A percentile compares a stretch with the other conserved stretches of the same genome.
phyloP scores from a whole-genome alignment of 2,113 vertebrate genomes.

The Asarcornis scutulata region DNA sequence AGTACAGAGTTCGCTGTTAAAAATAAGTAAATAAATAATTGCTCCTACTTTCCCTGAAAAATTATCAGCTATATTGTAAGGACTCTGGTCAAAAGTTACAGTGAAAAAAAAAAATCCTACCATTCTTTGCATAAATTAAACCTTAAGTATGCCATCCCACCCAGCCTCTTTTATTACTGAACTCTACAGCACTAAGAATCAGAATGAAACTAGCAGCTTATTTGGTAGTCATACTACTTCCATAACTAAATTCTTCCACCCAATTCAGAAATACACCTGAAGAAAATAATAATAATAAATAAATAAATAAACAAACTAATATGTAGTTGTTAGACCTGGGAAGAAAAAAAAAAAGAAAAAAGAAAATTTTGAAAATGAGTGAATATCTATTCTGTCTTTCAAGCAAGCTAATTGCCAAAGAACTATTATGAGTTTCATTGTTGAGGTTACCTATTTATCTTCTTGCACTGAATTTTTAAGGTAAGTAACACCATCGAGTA shows the following conservation, averaged over 20 bases:
- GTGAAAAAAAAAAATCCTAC: background rate
- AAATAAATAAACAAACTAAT: background rate
- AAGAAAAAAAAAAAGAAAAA: background rate
- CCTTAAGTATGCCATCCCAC: background rate
- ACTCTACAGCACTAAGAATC: background rate
- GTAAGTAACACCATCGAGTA: background rate
- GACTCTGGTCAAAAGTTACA: background rate
- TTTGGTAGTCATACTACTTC: background rate
- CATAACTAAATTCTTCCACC: background rate
- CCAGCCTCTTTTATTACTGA: background rate
- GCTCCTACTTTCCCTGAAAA: background rate
- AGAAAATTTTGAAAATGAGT: background rate
- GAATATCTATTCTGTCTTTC: background rate
- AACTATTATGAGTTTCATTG: background rate
- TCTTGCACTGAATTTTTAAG: background rate
- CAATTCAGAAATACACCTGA: background rate
- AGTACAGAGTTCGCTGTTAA: background rate
- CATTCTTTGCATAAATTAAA: background rate
- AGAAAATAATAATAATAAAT: background rate
- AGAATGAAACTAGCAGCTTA: background rate
- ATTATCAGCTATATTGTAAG: background rate
- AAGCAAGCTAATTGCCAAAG: background rate
- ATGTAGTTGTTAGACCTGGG: background rate
- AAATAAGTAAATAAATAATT: background rate
- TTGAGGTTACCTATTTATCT: background rate